A percentile compares a stretch with the other conserved stretches of the same genome.
Conservation (phyloP, 2,888 invertebrate genomes). For the Diploptera punctata region DNA sequence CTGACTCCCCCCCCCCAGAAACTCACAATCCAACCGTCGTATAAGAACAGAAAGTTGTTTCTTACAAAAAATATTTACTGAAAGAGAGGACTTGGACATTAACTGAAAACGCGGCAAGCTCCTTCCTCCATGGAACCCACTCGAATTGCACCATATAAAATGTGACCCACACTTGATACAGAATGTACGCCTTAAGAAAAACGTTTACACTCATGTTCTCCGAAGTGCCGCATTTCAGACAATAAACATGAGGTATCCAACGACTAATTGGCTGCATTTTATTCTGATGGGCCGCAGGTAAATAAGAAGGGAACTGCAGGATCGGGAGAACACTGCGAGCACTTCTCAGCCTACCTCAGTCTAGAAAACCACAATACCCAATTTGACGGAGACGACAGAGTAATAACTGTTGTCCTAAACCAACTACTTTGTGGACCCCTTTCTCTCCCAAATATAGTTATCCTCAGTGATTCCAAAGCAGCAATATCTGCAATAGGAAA, state of each 20-base stretch:
- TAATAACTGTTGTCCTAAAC: not conserved
- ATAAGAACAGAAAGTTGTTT: too few relatives aligned
- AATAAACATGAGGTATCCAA: not conserved
- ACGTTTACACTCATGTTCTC: not conserved
- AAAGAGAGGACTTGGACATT: not conserved
- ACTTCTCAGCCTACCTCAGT: too few relatives aligned
- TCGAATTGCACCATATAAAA: not conserved
- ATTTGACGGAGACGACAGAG: not conserved
- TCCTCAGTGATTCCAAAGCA: slow-evolving; percentile 6
- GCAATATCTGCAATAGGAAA: slow-evolving; percentile 2
- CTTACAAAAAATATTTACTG: not conserved
- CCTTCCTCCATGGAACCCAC: not conserved
- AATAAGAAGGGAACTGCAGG: not conserved
- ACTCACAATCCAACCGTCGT: not conserved
- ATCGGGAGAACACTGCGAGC: too few relatives aligned
- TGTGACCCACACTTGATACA: not conserved
- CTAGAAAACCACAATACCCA: not conserved
- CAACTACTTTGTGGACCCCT: not conserved
- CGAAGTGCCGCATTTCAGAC: not conserved
- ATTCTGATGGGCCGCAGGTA: not conserved
- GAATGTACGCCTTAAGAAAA: not conserved
- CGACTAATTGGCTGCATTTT: not conserved
- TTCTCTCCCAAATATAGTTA: not conserved
- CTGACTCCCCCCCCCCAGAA: not conserved
- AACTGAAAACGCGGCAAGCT: not conserved